Evolutionary conservation across 2,888 invertebrate genomes (phyloP), one percentile per base, ranked within the genome.

Genomic region (Asteroscopus sphinx): DNA sequence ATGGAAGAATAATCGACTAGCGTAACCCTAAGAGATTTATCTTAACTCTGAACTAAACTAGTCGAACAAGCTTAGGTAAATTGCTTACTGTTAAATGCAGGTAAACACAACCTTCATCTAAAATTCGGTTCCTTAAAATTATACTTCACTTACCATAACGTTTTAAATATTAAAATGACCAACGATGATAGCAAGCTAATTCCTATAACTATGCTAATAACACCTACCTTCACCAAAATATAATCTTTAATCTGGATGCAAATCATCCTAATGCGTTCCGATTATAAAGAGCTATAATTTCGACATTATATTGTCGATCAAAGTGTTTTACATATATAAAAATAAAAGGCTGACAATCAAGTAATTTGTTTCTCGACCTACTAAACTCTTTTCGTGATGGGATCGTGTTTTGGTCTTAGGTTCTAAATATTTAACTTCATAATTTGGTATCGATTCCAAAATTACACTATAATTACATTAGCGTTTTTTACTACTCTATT

Each of bases 161-260:
- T 87, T 90, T 90, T 88, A 80, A 89, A 91, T 88, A 91, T 90
- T 90, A 90, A 92, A 91, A 91, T 88, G 91, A 91, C 86, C 89
- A 87, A 77, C 78, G 87, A 90, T 89, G 89, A 92, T 88, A 83
- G 86, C 87, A 76, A 85, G 84, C 81, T 92, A 92, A 93, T 93
- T 88, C 92, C 82, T 91, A 92, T 93, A 92, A 93, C 93, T 93
- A 92, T 90, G 91, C 89, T 93, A 93, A 93, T 93, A 89, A 90
- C 92, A 89, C 89, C 90, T 89, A 91, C 89, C 90, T 90, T 85
- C 83, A 85, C 86, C 88, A 90, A 93, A 93, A 92, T 91, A 93
- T 93, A 92, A 93, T 93, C 90, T 92, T 93, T 93, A 93, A 93
- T 93, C 92, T 93, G 90, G 86, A 93, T 93, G 93, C 93, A 92